Conservation (phyloP, 2,113 vertebrate genomes). For the Cettia cetti region DNA sequence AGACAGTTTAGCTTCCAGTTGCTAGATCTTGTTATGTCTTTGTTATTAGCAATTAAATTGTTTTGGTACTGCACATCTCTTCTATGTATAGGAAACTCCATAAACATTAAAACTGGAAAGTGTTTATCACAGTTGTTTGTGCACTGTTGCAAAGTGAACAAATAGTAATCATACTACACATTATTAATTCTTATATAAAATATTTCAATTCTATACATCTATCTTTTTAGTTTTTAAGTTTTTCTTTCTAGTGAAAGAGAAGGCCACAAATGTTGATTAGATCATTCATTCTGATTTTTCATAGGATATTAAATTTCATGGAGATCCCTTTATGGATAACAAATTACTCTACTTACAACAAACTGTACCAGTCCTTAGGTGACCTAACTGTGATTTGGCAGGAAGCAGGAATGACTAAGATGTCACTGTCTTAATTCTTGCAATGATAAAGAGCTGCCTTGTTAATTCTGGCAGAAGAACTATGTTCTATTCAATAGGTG, state of each 20-base stretch:
- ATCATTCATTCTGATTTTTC: not conserved
- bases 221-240: not conserved
- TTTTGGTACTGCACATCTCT: not conserved
- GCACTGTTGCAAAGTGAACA: not conserved
- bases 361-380: not conserved
- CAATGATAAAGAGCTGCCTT: not conserved
- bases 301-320: not conserved
- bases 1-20: not conserved
- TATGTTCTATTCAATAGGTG: not conserved
- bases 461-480: not conserved
- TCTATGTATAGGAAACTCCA: not conserved
- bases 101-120: not conserved
- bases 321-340: not conserved
- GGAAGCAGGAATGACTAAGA: not conserved
- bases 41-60: not conserved
- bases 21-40: not conserved
- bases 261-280: not conserved
- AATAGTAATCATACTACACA: not conserved
- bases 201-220: not conserved
- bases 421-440: not conserved
- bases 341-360: not conserved
- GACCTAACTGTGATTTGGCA: not conserved
- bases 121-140: not conserved
- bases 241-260: not conserved
- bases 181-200: not conserved